Percentiles rank a stretch among this genome's conserved stretches.
Conservation (phyloP, 1,140 invertebrate species). For the Neodiprion pinetum region DNA sequence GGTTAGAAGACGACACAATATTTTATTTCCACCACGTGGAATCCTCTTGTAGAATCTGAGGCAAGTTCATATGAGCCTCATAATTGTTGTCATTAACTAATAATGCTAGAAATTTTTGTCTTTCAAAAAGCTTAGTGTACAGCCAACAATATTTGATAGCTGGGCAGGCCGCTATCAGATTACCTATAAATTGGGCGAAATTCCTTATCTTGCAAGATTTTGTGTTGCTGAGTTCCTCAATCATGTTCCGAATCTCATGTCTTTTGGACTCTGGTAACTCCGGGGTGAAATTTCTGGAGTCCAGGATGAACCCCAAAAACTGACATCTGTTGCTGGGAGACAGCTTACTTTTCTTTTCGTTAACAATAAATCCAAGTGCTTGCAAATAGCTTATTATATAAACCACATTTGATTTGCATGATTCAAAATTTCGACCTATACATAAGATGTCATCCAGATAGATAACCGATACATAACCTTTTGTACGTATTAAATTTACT, state of each 20-base stretch:
- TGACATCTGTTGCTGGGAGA: background rate
- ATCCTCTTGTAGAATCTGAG: background rate
- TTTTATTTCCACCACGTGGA: background rate
- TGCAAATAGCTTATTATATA: background rate
- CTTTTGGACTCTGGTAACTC: slow-evolving; percentile 13
- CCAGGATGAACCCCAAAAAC: slow-evolving; percentile 10
- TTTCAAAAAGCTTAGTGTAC: slow-evolving; percentile 26
- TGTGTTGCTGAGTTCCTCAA: slow-evolving; percentile 5
- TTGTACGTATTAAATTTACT: background rate
- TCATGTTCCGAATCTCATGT: background rate
- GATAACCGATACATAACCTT: slow-evolving; percentile 21
- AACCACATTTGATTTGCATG: slow-evolving; percentile 10
- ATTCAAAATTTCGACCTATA: background rate
- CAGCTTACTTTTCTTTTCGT: slow-evolving; percentile 15
- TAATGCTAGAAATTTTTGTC: slow-evolving; percentile 18
- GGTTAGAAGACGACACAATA: background rate
- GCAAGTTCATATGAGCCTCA: background rate
- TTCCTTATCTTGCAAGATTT: slow-evolving; percentile 29
- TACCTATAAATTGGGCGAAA: slow-evolving; percentile 32
- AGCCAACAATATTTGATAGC: slow-evolving; percentile 23
- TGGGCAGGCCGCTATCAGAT: slow-evolving; percentile 24
- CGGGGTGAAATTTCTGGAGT: background rate
- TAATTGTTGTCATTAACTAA: slow-evolving; percentile 8
- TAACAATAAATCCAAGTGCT: slow-evolving; percentile 22
- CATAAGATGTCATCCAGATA: slow-evolving; percentile 26